Percentiles rank a stretch among this genome's conserved stretches.
Evolutionary conservation across 2,888 invertebrate species (phyloP).

Genomic region (Yponomeuta cagnagella): DNA sequence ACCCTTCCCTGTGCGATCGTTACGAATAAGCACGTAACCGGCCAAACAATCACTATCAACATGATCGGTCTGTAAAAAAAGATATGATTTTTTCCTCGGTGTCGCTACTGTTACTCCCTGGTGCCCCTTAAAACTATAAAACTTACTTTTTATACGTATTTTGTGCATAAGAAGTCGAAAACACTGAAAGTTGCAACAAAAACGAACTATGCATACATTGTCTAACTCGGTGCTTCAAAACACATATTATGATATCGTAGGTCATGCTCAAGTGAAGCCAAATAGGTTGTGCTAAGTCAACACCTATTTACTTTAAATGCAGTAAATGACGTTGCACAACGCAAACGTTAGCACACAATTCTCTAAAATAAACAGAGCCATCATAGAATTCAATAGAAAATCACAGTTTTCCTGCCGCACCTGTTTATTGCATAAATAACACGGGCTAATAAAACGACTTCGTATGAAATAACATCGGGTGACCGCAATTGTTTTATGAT

Average conservation of each 20-base stretch:
- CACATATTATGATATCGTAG: background rate
- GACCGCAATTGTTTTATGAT: conserved; percentile 4
- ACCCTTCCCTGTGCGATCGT: too few species aligned
- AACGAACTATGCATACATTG: background rate
- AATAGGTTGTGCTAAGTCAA: background rate
- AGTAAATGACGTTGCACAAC: background rate
- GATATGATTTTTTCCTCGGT: too few species aligned
- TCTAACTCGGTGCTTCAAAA: background rate
- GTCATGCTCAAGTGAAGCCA: background rate
- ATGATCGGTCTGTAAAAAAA: too few species aligned
- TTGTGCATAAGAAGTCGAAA: too few species aligned
- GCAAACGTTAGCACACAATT: background rate
- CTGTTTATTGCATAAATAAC: conserved; percentile 1
- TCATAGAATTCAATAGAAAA: background rate
- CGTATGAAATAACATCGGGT: conserved; percentile 2
- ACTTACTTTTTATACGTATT: too few species aligned
- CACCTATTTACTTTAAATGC: background rate
- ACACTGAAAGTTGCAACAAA: background rate
- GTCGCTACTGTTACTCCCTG: too few species aligned
- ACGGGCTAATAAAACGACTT: conserved; percentile 2
- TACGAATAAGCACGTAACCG: too few species aligned
- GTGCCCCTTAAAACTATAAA: too few species aligned
- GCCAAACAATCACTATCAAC: too few species aligned
- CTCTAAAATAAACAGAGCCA: background rate
- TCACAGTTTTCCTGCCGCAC: background rate